phyloP scores from a whole-genome alignment of 2,113 vertebrate genomes.

The Ardeotis arabs region DNA sequence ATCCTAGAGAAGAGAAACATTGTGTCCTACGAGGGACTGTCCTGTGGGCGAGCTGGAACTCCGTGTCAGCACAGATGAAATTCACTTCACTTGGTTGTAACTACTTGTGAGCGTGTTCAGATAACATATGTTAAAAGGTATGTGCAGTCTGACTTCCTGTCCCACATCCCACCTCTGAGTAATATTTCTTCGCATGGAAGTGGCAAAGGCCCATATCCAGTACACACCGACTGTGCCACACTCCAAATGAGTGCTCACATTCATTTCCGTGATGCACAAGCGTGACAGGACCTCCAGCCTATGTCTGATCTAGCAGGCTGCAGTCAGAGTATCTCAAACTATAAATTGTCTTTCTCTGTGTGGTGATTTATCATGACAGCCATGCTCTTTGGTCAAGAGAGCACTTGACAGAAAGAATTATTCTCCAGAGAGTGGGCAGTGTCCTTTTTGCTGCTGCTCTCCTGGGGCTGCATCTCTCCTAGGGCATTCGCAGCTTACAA shows the following conservation, averaged over 20 bases:
- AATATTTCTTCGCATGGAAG: neutral
- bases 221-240: neutral
- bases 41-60: neutral
- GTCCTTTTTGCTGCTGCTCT: neutral
- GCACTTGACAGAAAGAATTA: neutral
- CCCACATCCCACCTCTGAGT: neutral
- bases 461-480: neutral
- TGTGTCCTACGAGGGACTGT: neutral
- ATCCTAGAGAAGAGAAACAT: fast-evolving
- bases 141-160: neutral
- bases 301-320: neutral
- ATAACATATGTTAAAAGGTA: neutral
- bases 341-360: neutral
- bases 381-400: neutral
- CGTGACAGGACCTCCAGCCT: neutral
- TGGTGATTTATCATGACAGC: neutral
- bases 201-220: neutral
- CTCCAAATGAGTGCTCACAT: neutral
- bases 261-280: neutral
- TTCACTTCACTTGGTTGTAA: neutral
- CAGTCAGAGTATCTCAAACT: neutral
- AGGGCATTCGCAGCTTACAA: neutral
- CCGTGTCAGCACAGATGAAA: neutral
- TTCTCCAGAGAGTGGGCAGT: neutral
- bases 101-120: neutral